These are phyloP conservation scores for Camponotus vicinus DNA, from an alignment of 1,140 invertebrate species.

Conservation along the genomic window DNA sequence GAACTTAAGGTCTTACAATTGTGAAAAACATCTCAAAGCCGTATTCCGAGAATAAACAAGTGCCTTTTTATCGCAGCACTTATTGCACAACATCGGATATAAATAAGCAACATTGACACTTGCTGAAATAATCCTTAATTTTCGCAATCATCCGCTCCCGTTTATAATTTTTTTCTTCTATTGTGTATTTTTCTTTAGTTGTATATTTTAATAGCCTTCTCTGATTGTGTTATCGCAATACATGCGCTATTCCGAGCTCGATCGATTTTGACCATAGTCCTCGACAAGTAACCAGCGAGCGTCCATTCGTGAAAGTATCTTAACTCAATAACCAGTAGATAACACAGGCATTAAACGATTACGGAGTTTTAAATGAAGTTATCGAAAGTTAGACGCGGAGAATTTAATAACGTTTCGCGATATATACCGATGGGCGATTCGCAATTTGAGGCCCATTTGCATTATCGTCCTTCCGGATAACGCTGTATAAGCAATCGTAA, in stretches of 20 bases:
- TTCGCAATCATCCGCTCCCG: neutral
- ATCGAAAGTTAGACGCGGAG: conserved; percentile 48
- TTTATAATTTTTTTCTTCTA: neutral
- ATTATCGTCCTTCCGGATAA: conserved; percentile 38
- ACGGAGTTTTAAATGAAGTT: conserved; percentile 60
- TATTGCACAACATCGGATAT: conserved; percentile 1
- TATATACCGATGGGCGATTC: conserved; percentile 58
- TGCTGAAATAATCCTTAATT: neutral
- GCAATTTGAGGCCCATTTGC: conserved; percentile 59
- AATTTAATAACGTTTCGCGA: conserved; percentile 54
- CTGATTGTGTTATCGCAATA: neutral
- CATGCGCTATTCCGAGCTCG: neutral
- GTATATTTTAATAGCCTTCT: neutral
- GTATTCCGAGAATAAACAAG: neutral
- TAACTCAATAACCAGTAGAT: conserved; percentile 58
- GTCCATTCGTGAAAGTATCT: conserved; percentile 50
- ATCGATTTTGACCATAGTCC: conserved; percentile 29
- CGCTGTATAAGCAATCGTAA: conserved; percentile 31
- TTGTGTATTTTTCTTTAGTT: no score
- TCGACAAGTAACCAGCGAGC: conserved; percentile 21
- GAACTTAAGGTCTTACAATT: conserved; percentile 49
- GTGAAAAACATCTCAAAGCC: conserved; percentile 35
- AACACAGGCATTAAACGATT: conserved; percentile 61
- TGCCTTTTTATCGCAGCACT: neutral
- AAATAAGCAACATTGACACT: neutral